Evolutionary conservation across 2,888 invertebrate genomes (phyloP).

Genomic region (Merodon equestris): DNA sequence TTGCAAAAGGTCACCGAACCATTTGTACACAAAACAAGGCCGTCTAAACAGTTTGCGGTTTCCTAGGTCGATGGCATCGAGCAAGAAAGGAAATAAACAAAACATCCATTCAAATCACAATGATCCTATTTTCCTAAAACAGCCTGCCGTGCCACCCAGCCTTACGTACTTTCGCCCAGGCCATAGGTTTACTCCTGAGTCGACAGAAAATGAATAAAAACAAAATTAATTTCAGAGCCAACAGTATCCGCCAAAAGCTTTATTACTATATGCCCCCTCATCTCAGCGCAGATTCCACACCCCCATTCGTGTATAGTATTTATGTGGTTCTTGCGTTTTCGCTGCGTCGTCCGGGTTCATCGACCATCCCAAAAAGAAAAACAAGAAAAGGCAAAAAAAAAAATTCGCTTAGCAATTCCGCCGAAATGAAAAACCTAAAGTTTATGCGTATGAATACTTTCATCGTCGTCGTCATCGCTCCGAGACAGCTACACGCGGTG

Average conservation of each 20-base stretch:
- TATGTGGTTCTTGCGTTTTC: constrained; percentile 2
- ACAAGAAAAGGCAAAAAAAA: background rate
- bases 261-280: constrained; percentile 18
- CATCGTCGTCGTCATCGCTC: background rate
- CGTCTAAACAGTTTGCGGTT: constrained; percentile 31
- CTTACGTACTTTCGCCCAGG: background rate
- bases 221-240: constrained; percentile 29
- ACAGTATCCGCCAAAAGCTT: constrained; percentile 52
- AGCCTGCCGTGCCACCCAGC: background rate
- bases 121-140: constrained; percentile 41
- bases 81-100: background rate
- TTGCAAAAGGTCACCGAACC: constrained; percentile 43
- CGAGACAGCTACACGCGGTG: constrained; percentile 28
- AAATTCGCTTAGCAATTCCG: constrained; percentile 27
- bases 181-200: constrained; percentile 28
- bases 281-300: background rate
- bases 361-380: constrained; percentile 46
- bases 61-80: constrained; percentile 43
- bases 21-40: constrained; percentile 9
- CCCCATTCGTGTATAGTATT: background rate
- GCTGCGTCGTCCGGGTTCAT: constrained; percentile 57
- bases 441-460: constrained; percentile 3
- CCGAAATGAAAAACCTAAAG: constrained; percentile 25
- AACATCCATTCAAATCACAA: constrained; percentile 30
- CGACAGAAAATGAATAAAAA: constrained; percentile 20